Percentiles rank a stretch among this genome's conserved stretches.
Conservation (phyloP, 2,113 vertebrate species). For the Megalops atlanticus region DNA sequence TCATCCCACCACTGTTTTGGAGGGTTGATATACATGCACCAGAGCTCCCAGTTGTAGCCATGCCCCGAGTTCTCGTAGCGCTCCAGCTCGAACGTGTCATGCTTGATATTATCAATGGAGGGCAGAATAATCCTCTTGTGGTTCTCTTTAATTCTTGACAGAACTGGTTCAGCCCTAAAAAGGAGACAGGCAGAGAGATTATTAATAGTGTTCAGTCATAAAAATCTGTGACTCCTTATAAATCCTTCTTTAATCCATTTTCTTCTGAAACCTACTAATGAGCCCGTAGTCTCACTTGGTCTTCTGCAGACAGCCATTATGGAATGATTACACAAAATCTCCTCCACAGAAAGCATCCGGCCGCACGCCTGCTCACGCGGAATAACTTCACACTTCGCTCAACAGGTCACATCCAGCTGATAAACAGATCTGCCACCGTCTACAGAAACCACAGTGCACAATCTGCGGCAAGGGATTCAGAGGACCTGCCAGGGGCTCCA, state of each 20-base stretch:
- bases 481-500: background rate
- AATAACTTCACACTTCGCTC: too few species aligned
- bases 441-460: too few species aligned
- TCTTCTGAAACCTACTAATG: background rate
- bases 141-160: constrained; percentile 91
- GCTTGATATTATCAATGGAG: constrained; percentile 97
- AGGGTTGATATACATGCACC: constrained; percentile 99
- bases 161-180: constrained; percentile 89
- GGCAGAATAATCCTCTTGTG: constrained; percentile 87
- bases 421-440: too few species aligned
- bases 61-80: constrained; percentile 95
- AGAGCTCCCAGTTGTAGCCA: constrained; percentile 97
- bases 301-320: background rate
- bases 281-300: background rate
- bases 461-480: too few species aligned
- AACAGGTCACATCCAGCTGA: too few species aligned
- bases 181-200: background rate
- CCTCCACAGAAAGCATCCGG: too few species aligned
- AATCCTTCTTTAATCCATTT: background rate
- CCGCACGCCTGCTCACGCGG: too few species aligned
- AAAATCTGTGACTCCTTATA: background rate
- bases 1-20: constrained; percentile 96
- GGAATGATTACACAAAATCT: too few species aligned
- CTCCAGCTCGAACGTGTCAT: constrained; percentile 92
- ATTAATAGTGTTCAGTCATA: background rate